Evolutionary conservation across 2,113 vertebrate genomes (phyloP), one percentile per base, ranked within the genome.

Genomic region (Bostrychus sinensis): DNA sequence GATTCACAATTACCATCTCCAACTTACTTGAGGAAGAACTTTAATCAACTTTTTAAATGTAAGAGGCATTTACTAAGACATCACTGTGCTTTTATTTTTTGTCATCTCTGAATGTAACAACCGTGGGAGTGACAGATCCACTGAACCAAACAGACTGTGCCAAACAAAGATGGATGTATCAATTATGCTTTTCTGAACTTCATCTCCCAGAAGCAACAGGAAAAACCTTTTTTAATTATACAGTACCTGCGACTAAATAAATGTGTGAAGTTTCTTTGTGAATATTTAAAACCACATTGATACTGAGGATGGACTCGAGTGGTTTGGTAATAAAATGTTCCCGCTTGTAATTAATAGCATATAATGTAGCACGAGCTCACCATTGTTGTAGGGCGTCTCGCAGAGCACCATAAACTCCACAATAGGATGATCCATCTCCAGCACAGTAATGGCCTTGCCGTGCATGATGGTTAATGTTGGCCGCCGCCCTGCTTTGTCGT

Each of bases 351-450:
- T 36, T 34, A 36, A 20, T 19, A 12, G 53, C 16, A 14, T 28
- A 28, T 55, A 36, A 17, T 36, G 26, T 36, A 20, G 32, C 28
- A 12, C 53, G 12, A 20, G 88, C 94, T 94, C 85, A 99, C 96
- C 97, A 43, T 98, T 98, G 77, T 94, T 94, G 89, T 99, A 99
- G 0, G 97, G 97, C 23, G 96, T 98, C 86, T 99, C 97, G 64
- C 97, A 98, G 69, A 99, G 94, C 36, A 93, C 96, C 86, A 98
- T 90, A 91, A 99, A 99, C 87, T 99, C 97, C 55, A 98, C 97
- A 53, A 99, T 98, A 34, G 96, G 95, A 72, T 97, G 94, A 89
- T 98, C 97, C 97, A 99, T 98, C 91, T 99, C 97, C 77, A 99
- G 92, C 74, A 98, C 97, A 26, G 96, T 98, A 86, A 98, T 96